Evolutionary conservation across 1,140 invertebrate species (phyloP).

Genomic region (Subanguina moxae): DNA sequence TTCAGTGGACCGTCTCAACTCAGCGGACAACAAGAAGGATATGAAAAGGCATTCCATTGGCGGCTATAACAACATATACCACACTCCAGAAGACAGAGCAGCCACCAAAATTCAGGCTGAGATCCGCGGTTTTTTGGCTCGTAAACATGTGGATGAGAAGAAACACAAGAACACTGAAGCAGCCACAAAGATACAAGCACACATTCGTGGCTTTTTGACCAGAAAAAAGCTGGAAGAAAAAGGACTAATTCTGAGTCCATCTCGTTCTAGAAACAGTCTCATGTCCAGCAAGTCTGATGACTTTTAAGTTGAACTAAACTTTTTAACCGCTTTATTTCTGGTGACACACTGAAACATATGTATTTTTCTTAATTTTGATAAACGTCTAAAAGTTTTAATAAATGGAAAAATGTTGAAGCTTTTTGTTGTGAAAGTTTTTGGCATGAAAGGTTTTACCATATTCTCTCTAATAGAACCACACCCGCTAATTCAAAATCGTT

Average conservation of each 20-base stretch:
- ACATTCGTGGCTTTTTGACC: slow-evolving; percentile 53
- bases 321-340: too few species aligned
- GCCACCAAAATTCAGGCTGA: slow-evolving; percentile 57
- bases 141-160: slow-evolving; percentile 51
- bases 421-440: too few species aligned
- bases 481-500: too few species aligned
- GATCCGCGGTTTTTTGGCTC: slow-evolving; percentile 53
- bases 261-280: slow-evolving; percentile 47
- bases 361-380: too few species aligned
- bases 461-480: too few species aligned
- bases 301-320: background rate
- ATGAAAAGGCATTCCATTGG: slow-evolving; percentile 57
- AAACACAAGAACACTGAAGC: slow-evolving; percentile 51
- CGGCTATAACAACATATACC: slow-evolving; percentile 44
- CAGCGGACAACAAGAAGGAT: slow-evolving; percentile 52
- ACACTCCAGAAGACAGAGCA: slow-evolving; percentile 54
- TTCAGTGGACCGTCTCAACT: slow-evolving; percentile 48
- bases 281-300: slow-evolving; percentile 39
- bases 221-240: slow-evolving; percentile 53
- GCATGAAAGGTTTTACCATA: too few species aligned
- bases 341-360: too few species aligned
- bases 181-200: slow-evolving; percentile 57
- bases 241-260: slow-evolving; percentile 42
- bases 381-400: too few species aligned
- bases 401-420: too few species aligned